phyloP scores from a whole-genome alignment of 2,888 invertebrate genomes.

The Tetragonula carbonaria region DNA sequence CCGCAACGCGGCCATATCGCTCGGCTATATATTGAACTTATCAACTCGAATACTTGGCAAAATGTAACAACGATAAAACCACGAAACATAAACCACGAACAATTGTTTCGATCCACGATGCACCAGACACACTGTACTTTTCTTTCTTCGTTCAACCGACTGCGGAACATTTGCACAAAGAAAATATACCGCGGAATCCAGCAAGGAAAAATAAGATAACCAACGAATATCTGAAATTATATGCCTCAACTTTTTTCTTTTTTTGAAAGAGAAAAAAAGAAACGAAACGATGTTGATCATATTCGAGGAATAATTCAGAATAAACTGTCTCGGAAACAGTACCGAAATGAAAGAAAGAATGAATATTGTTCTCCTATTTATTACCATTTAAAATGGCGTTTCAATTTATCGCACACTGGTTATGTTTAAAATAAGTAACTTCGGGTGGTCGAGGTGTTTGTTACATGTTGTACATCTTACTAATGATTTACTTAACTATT shows the following conservation, averaged over 20 bases:
- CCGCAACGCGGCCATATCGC: background rate
- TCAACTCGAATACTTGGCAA: background rate
- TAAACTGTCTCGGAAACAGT: background rate
- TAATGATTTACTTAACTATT: no score
- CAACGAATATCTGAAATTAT: no score
- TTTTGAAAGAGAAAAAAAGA: background rate
- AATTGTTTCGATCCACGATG: background rate
- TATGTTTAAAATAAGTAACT: no score
- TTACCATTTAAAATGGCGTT: no score
- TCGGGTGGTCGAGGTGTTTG: no score
- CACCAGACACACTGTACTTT: background rate
- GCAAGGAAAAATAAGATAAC: background rate
- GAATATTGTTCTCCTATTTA: no score
- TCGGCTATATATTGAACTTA: background rate
- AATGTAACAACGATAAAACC: constrained; percentile 8
- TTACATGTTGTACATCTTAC: no score
- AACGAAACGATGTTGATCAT: background rate
- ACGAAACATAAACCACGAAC: background rate
- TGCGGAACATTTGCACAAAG: background rate
- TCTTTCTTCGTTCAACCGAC: background rate
- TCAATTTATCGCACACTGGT: no score
- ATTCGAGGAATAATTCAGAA: background rate
- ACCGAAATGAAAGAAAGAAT: background rate
- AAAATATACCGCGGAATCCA: background rate
- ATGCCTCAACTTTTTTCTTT: no score